These are phyloP conservation scores for Diachasma alloeum DNA, from an alignment of 1,140 invertebrate genomes.

Conservation along the genomic window DNA sequence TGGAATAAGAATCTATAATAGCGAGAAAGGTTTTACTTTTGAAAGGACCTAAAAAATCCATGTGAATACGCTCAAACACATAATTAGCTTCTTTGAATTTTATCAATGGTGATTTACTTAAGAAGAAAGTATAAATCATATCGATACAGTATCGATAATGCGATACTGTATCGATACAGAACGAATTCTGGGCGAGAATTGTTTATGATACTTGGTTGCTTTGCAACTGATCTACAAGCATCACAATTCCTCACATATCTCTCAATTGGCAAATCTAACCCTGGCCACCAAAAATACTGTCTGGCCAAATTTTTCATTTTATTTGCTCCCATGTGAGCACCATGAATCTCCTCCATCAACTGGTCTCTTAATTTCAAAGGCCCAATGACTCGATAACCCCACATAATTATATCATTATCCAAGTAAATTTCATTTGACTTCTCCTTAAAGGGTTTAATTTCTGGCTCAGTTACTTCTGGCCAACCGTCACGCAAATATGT, in stretches of 20 bases:
- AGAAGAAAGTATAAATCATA: too few relatives aligned
- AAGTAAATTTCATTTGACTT: constrained; percentile 34
- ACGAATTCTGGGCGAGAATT: too few relatives aligned
- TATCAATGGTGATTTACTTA: constrained; percentile 30
- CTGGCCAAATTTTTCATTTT: constrained; percentile 54
- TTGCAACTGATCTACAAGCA: constrained; percentile 35
- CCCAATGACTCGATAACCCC: constrained; percentile 46
- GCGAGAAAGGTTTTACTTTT: constrained; percentile 49
- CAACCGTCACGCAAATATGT: constrained; percentile 19
- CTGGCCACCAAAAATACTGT: constrained; percentile 55
- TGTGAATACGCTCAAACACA: constrained; percentile 42
- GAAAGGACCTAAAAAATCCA: constrained; percentile 59
- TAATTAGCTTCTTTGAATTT: constrained; percentile 41
- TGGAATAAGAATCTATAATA: constrained; percentile 58
- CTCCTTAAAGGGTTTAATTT: constrained; percentile 8
- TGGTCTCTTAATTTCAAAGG: constrained; percentile 37
- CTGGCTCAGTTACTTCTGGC: constrained; percentile 7
- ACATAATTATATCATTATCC: constrained; percentile 42
- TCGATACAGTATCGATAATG: too few relatives aligned
- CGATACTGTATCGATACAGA: too few relatives aligned
- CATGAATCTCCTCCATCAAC: constrained; percentile 49
- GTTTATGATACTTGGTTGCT: too few relatives aligned
- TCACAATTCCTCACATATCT: constrained; percentile 34
- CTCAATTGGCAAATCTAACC: constrained; percentile 52
- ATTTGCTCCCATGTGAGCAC: constrained; percentile 48